phyloP scores from a whole-genome alignment of 2,113 vertebrate genomes.

The Helogale parvula region DNA sequence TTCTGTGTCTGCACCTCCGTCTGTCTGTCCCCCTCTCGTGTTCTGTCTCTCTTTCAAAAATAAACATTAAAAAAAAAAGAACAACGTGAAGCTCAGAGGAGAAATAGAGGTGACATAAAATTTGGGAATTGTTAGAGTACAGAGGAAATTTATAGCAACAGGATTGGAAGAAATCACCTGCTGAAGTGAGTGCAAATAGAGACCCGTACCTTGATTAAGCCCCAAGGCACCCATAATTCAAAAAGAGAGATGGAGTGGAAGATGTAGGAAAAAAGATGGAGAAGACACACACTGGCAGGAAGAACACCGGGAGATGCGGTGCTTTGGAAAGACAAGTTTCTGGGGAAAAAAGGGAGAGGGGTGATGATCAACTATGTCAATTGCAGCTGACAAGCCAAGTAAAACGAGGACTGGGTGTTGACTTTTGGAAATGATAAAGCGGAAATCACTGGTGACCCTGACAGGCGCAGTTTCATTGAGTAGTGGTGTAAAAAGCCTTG shows the following conservation, averaged over 20 bases:
- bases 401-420: background rate
- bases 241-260: background rate
- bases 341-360: background rate
- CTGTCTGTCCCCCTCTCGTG: too few species aligned
- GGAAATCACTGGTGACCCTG: background rate
- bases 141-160: background rate
- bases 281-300: background rate
- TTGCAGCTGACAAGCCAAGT: background rate
- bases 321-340: background rate
- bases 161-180: background rate
- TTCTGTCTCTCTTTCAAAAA: too few species aligned
- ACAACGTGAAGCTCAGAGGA: background rate
- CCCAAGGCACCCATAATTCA: background rate
- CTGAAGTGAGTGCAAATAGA: background rate
- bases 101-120: background rate
- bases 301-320: background rate
- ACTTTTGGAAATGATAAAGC: background rate
- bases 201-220: background rate
- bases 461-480: background rate
- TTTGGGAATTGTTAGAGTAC: background rate
- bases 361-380: background rate
- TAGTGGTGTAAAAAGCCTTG: background rate
- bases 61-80: too few species aligned
- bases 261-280: background rate
- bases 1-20: too few species aligned